Percentiles rank a stretch among this genome's conserved stretches.
Evolutionary conservation across 1,140 invertebrate genomes (phyloP).

Genomic region (Trichonephila inaurata): DNA sequence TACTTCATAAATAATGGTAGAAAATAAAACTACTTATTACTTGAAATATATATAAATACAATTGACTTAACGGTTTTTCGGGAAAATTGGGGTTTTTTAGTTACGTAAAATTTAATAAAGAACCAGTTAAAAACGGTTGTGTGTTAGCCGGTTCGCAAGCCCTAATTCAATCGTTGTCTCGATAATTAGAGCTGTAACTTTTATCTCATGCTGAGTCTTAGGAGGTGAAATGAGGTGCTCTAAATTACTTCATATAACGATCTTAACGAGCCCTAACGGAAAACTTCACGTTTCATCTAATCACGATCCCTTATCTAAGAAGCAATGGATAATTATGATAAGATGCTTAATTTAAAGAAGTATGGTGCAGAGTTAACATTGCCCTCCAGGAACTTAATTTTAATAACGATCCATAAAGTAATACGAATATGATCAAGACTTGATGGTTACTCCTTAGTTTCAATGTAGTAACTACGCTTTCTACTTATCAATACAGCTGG

Average conservation of each 20-base stretch:
- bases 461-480: background rate
- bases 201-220: background rate
- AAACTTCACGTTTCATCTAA: conserved; percentile 31
- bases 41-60: no score
- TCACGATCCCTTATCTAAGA: conserved; percentile 31
- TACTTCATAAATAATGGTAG: no score
- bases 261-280: background rate
- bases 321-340: conserved; percentile 32
- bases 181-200: background rate
- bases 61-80: no score
- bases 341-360: conserved; percentile 16
- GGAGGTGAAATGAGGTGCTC: background rate
- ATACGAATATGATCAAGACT: conserved; percentile 26
- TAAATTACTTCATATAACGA: conserved; percentile 27
- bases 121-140: no score
- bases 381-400: background rate
- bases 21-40: no score
- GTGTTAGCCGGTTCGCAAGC: no score
- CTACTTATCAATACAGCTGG: background rate
- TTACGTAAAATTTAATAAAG: no score
- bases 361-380: background rate
- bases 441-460: background rate
- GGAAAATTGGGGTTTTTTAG: no score
- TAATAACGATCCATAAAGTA: conserved; percentile 20
- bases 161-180: background rate